phyloP scores from a whole-genome alignment of 1,140 invertebrate species.

The Pseudomyrmex flavicornis region DNA sequence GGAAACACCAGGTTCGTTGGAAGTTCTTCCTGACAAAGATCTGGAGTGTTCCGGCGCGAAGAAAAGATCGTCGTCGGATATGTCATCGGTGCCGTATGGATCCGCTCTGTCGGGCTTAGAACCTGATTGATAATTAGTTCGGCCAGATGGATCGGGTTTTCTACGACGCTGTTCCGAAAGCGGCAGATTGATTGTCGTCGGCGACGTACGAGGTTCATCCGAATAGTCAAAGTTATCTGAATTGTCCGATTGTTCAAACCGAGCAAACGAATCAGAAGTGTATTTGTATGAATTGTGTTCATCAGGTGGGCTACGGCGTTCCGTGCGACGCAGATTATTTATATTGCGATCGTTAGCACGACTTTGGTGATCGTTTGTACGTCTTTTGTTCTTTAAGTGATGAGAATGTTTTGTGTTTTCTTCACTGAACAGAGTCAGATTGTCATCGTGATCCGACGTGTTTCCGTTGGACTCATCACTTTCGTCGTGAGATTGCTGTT shows the following conservation, averaged over 20 bases:
- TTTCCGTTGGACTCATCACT: neutral
- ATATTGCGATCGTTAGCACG: neutral
- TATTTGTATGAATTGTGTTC: neutral
- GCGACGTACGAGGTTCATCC: neutral
- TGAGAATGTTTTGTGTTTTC: neutral
- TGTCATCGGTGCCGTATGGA: neutral
- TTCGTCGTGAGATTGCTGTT: constrained; percentile 59
- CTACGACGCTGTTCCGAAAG: neutral
- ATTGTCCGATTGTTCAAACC: neutral
- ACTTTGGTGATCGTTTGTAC: neutral
- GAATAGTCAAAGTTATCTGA: neutral
- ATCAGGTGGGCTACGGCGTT: neutral
- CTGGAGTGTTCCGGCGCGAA: neutral
- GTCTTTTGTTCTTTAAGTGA: neutral
- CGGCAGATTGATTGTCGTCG: neutral
- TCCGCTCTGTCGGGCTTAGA: neutral
- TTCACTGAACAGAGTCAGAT: neutral
- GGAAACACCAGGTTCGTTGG: neutral
- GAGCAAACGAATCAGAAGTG: neutral
- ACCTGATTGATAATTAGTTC: neutral
- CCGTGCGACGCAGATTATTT: neutral
- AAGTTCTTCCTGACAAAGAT: neutral
- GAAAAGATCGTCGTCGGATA: neutral
- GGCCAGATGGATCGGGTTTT: neutral
- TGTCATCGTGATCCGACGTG: neutral